These are phyloP conservation scores for Callithrix jacchus DNA, from an alignment of 2,113 vertebrate species.

Conservation along the genomic window DNA sequence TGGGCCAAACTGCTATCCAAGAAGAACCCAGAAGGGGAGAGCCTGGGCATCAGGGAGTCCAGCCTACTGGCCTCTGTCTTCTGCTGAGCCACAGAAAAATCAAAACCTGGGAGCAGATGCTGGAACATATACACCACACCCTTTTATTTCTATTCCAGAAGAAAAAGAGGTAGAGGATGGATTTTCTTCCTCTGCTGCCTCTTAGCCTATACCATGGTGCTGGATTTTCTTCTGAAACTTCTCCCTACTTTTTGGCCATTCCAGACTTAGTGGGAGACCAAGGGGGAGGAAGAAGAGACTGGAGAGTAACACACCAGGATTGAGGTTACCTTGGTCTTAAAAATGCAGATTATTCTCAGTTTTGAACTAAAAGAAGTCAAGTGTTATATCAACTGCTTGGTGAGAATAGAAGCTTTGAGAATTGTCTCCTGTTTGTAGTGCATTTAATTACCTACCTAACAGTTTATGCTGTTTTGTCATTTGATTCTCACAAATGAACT, in stretches of 20 bases:
- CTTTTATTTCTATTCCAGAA: slow-evolving; percentile 15
- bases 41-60: background rate
- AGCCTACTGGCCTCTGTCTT: background rate
- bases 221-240: background rate
- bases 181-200: background rate
- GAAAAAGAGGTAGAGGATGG: background rate
- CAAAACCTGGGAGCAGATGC: background rate
- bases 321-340: background rate
- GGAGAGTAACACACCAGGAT: background rate
- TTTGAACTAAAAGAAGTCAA: slow-evolving; percentile 7
- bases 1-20: background rate
- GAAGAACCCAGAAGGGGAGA: background rate
- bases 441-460: slow-evolving; percentile 13
- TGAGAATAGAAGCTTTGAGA: slow-evolving; percentile 32
- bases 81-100: background rate
- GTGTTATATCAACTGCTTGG: background rate
- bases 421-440: background rate
- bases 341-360: slow-evolving; percentile 22
- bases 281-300: too few relatives aligned
- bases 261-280: background rate
- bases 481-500: background rate
- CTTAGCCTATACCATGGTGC: background rate
- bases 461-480: background rate
- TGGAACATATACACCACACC: background rate
- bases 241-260: background rate